Percentiles rank a stretch among this genome's conserved stretches.
Conservation (phyloP, 2,888 invertebrate genomes). For the Dynastes hyllus region DNA sequence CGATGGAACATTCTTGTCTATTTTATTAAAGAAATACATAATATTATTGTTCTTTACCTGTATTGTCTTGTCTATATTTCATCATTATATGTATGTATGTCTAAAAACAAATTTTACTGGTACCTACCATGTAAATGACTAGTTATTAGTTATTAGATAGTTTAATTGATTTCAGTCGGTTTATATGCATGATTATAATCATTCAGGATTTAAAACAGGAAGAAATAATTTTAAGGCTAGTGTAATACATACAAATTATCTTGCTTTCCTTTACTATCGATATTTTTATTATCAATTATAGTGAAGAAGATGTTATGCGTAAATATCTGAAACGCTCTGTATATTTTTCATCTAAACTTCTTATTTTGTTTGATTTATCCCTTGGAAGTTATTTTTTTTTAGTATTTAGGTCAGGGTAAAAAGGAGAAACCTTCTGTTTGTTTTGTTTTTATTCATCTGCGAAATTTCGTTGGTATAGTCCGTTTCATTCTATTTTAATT, state of each 20-base stretch:
- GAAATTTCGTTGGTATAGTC: no score
- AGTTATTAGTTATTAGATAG: not conserved
- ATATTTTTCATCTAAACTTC: no score
- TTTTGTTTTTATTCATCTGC: no score
- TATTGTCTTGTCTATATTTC: slow-evolving; percentile 3
- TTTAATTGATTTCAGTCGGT: slow-evolving; percentile 14
- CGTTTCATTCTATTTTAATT: no score
- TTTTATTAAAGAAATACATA: slow-evolving; percentile 8
- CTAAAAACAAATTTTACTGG: slow-evolving; percentile 4
- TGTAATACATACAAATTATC: slow-evolving; percentile 12
- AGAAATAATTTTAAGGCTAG: slow-evolving; percentile 29
- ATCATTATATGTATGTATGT: slow-evolving; percentile 20
- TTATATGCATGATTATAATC: slow-evolving; percentile 9
- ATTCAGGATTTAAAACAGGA: not conserved
- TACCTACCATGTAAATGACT: not conserved
- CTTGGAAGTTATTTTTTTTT: no score
- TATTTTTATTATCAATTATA: not conserved
- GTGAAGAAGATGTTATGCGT: not conserved
- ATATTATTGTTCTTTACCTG: slow-evolving; percentile 1
- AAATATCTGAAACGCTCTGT: not conserved
- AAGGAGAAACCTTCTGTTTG: no score
- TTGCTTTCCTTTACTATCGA: not conserved
- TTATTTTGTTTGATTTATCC: no score
- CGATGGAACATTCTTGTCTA: not conserved
- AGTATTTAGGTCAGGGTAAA: no score